Base-by-base conservation (phyloP, 2,113 vertebrate species). In the Mustela lutreola region DNA sequence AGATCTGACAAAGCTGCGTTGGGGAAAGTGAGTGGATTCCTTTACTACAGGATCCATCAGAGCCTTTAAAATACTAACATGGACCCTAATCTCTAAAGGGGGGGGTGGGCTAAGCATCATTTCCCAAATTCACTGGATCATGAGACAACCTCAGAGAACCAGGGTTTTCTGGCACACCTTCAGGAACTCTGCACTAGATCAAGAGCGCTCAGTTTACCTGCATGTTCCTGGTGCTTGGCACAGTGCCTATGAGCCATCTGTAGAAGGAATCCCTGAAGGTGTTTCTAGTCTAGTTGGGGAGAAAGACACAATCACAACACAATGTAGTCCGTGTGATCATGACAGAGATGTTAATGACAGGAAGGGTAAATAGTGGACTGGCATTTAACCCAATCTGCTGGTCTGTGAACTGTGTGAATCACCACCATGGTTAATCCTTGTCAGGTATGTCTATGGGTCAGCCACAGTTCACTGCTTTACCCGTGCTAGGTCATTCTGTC, bases 61-160 rank as follows among this genome's bases (percentile, higher is more conserved):
- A 78, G 62, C 33, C 48, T 97, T 96, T 84, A 86, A 89, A 87
- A 91, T 62, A 85, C 75, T 87, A 87, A 95, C 42, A 91, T 18
- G 45, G 82, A 89, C 2, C 14, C 53, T 84, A 45, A 70, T 63
- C 36, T 86, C 67, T 70, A 87, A 60, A 22, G 2, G 16, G 11
- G 12, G 14, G 26, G 3, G 42, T 42, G 42, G 42, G 75, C 70
- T 75, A 70, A 92, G 26, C 60, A 79, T 28, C 21, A 73, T 45
- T 78, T 80, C 62, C 22, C 48, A 82, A 60, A 89, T 58, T n/a
- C 70, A 48, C 5, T n/a, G 58, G 82, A 50, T 14, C 82, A 50
- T 11, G 67, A 97, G 71, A 83, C 58, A 90, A 75, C 75, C 4
- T 83, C 75, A 87, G 24, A 31, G 39, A 62, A 75, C 75, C 63